Evolutionary conservation across 2,113 vertebrate genomes (phyloP).

Genomic region (Cyanoramphus novaezelandiae): DNA sequence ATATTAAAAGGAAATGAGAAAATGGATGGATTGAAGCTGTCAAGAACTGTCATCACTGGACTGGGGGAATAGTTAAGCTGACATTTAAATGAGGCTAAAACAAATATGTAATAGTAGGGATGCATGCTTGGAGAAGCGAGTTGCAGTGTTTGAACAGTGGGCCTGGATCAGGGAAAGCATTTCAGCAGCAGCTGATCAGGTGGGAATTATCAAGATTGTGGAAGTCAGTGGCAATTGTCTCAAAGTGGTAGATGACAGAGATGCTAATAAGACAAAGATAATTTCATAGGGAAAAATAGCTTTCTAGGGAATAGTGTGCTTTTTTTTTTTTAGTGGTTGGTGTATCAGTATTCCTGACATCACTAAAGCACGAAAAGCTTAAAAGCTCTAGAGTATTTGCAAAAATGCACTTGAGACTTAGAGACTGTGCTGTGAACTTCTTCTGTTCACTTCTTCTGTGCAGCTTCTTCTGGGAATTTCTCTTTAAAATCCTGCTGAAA

Average conservation of each 20-base stretch:
- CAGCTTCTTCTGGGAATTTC: constrained; percentile 26
- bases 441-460: too few relatives aligned
- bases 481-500: constrained; percentile 34
- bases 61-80: neutral
- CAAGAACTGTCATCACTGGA: neutral
- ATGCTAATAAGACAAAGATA: neutral
- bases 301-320: neutral
- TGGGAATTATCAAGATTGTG: neutral
- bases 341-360: neutral
- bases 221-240: neutral
- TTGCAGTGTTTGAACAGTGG: neutral
- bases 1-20: neutral
- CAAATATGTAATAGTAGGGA: neutral
- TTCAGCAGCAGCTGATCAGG: neutral
- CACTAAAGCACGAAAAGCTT: neutral
- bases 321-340: neutral
- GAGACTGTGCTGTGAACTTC: constrained; percentile 3
- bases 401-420: neutral
- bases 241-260: neutral
- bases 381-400: neutral
- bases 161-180: neutral
- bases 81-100: neutral
- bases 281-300: neutral
- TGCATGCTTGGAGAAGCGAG: neutral
- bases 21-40: neutral